These are phyloP conservation scores for Delichon dasypus DNA, from an alignment of 2,797 vertebrate genomes.

Conservation along the genomic window DNA sequence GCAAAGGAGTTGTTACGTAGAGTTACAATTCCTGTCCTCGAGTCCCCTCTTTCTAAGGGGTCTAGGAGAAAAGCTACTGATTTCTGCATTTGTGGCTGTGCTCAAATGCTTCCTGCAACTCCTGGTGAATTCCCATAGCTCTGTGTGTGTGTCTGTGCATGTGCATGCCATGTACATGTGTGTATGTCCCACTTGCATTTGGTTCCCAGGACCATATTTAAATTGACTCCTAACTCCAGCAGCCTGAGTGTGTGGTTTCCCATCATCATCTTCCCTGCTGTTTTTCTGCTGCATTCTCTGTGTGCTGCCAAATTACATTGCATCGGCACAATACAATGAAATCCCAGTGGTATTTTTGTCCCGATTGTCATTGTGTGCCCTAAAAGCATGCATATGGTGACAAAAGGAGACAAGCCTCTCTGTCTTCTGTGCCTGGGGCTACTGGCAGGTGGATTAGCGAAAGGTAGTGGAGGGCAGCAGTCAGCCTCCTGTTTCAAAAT, in stretches of 20 bases:
- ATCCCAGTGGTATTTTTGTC: conserved; percentile 51
- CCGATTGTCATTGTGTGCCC: conserved; percentile 41
- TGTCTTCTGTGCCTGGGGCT: not conserved
- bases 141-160: not conserved
- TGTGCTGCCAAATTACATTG: conserved; percentile 41
- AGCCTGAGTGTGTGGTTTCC: not conserved
- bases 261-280: not conserved
- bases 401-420: conserved; percentile 20
- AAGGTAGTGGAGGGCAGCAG: not conserved
- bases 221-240: not conserved
- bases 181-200: not conserved
- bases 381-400: conserved; percentile 44
- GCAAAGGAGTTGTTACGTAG: not conserved
- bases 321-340: conserved; percentile 28
- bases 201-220: not conserved
- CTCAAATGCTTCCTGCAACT: not conserved
- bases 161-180: not conserved
- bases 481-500: not conserved
- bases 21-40: not conserved
- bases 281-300: conserved; percentile 38
- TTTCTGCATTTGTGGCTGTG: not conserved
- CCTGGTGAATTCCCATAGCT: not conserved
- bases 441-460: conserved; percentile 1
- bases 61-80: not conserved
- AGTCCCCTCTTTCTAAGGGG: not conserved